phyloP scores from a whole-genome alignment of 1,140 invertebrate species.

The Eumeta japonica region DNA sequence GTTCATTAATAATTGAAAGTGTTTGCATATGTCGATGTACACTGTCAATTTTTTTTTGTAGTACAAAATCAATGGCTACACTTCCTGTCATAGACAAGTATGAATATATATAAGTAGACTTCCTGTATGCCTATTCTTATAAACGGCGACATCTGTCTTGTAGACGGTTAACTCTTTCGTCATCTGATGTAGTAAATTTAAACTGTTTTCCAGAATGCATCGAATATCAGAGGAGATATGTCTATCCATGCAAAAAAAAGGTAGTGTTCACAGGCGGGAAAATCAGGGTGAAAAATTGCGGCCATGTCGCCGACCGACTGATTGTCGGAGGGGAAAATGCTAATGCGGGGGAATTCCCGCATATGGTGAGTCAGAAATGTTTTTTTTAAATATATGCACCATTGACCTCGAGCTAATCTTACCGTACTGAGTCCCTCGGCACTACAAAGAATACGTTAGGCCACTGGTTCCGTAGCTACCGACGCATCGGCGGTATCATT shows the following conservation, averaged over 20 bases:
- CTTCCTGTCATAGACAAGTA: not conserved
- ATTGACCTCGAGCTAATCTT: too few relatives aligned
- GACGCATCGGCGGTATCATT: too few relatives aligned
- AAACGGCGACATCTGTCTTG: slow-evolving; percentile 3
- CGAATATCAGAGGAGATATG: slow-evolving; percentile 19
- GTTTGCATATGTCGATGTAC: too few relatives aligned
- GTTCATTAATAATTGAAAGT: too few relatives aligned
- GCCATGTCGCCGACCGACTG: slow-evolving; percentile 17
- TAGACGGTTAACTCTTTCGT: not conserved
- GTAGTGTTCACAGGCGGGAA: too few relatives aligned
- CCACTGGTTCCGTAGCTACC: too few relatives aligned
- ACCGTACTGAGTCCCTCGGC: too few relatives aligned
- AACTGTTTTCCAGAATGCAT: slow-evolving; percentile 24
- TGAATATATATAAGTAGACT: not conserved
- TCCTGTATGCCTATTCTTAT: slow-evolving; percentile 2
- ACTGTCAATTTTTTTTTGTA: too few relatives aligned
- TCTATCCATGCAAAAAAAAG: slow-evolving; percentile 18
- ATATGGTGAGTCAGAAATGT: slow-evolving; percentile 17
- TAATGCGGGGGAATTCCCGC: slow-evolving; percentile 18
- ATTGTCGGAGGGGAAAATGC: slow-evolving; percentile 18
- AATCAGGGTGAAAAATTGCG: slow-evolving; percentile 13
- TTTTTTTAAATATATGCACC: too few relatives aligned
- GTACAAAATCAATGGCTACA: too few relatives aligned
- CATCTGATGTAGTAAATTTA: too few relatives aligned
- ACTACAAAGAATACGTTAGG: too few relatives aligned